Evolutionary conservation across 1,140 invertebrate genomes (phyloP).

Genomic region (Polyergus mexicanus): DNA sequence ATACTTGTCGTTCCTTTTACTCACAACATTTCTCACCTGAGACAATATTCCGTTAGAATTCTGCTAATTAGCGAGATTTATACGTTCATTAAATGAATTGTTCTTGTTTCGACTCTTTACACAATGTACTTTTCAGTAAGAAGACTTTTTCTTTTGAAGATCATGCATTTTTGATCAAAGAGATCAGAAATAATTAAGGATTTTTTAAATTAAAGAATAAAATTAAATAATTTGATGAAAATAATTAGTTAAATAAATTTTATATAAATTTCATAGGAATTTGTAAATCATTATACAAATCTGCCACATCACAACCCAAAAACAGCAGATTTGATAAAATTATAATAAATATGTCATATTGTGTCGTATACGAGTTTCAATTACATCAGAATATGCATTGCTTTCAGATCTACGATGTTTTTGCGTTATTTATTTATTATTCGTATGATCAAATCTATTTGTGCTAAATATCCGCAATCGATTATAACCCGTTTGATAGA

Average conservation of each 20-base stretch:
- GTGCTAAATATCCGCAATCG: not conserved
- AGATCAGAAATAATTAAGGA: not conserved
- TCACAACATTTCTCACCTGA: not conserved
- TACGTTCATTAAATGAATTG: slow-evolving; percentile 6
- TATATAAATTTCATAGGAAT: too few species aligned
- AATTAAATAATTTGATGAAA: not conserved
- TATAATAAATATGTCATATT: slow-evolving; percentile 16
- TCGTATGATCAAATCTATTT: not conserved
- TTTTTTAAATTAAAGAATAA: not conserved
- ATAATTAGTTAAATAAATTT: not conserved
- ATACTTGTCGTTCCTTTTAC: not conserved
- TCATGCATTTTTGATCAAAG: not conserved
- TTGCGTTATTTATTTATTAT: slow-evolving; percentile 2
- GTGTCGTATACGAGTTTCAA: not conserved
- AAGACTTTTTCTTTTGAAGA: not conserved
- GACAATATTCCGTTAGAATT: not conserved
- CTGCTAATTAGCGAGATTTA: not conserved
- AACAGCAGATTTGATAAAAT: not conserved
- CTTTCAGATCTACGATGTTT: not conserved
- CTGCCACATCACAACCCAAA: too few species aligned
- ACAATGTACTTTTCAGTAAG: not conserved
- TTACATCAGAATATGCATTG: slow-evolving; percentile 2
- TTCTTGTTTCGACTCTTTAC: not conserved
- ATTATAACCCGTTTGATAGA: slow-evolving; percentile 16
- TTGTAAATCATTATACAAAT: too few species aligned